Evolutionary conservation across 2,888 invertebrate species (phyloP).

Genomic region (Cinara cedri): DNA sequence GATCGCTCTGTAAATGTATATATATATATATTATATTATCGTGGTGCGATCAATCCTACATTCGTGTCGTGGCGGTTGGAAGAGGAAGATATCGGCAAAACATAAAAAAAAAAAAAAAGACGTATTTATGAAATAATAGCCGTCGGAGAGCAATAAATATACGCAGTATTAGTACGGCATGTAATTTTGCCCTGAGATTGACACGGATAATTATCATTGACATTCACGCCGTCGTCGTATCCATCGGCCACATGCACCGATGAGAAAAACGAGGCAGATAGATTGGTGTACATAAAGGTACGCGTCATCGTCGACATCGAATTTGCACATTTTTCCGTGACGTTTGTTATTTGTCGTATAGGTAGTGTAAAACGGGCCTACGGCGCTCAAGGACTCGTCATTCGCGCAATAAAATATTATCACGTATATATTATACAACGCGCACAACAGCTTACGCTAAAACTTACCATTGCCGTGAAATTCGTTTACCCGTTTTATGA

Average conservation of each 20-base stretch:
- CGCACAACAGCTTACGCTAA: too few relatives aligned
- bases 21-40: too few relatives aligned
- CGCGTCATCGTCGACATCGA: not conserved
- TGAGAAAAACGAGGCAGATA: not conserved
- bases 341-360: not conserved
- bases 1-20: too few relatives aligned
- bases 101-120: slow-evolving; percentile 2
- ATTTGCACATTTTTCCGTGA: slow-evolving; percentile 18
- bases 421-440: too few relatives aligned
- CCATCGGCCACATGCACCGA: not conserved
- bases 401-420: not conserved
- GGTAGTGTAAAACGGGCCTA: not conserved
- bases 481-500: not conserved
- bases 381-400: slow-evolving; percentile 4
- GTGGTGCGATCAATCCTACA: too few relatives aligned
- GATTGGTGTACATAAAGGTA: not conserved
- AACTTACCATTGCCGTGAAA: not conserved
- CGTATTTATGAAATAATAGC: slow-evolving; percentile 4
- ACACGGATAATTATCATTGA: slow-evolving; percentile 44
- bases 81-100: not conserved
- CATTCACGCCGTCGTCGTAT: slow-evolving; percentile 15
- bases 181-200: not conserved
- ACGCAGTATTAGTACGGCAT: not conserved
- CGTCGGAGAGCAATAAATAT: slow-evolving; percentile 15
- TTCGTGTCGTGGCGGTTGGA: too few relatives aligned